Percentiles rank a stretch among this genome's conserved stretches.
Conservation (phyloP, 92 coral and sea anemone species). For the Actinostola sp. region DNA sequence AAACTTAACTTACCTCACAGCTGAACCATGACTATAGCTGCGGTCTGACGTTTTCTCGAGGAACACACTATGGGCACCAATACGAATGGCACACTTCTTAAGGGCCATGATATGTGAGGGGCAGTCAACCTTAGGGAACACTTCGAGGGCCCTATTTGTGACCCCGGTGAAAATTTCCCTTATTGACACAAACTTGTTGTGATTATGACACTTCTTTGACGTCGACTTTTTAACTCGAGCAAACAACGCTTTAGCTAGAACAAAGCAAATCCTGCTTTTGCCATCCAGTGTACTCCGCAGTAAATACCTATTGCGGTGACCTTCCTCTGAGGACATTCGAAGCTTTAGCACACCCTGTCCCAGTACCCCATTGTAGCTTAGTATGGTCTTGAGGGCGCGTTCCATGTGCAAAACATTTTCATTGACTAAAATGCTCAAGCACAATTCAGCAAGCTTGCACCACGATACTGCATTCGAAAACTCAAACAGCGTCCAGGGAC, state of each 20-base stretch:
- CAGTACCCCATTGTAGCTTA: constrained; percentile 29
- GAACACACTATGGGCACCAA: constrained; percentile 60
- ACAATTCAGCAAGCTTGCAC: constrained; percentile 77
- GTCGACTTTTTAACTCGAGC: constrained; percentile 15
- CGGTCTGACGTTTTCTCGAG: constrained; percentile 34
- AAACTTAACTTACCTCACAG: constrained; percentile 7
- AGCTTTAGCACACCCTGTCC: constrained; percentile 31
- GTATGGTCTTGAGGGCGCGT: constrained; percentile 38
- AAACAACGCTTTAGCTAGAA: constrained; percentile 53
- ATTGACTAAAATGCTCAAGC: constrained; percentile 53
- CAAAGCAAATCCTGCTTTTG: constrained; percentile 50
- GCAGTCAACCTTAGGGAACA: constrained; percentile 38
- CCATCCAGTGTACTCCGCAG: constrained; percentile 18
- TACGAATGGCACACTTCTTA: constrained; percentile 59
- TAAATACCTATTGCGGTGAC: background rate
- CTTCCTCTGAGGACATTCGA: background rate
- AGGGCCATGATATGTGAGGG: constrained; percentile 39
- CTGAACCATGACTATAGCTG: constrained; percentile 4
- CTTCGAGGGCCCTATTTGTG: constrained; percentile 10
- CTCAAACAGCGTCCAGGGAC: constrained; percentile 59
- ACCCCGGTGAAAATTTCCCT: background rate
- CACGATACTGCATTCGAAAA: constrained; percentile 72
- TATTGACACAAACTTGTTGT: background rate
- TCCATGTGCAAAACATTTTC: constrained; percentile 50
- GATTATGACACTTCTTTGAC: constrained; percentile 7